phyloP scores from a whole-genome alignment of 2,888 invertebrate species.

The Scaptodrosophila latifasciaeformis region DNA sequence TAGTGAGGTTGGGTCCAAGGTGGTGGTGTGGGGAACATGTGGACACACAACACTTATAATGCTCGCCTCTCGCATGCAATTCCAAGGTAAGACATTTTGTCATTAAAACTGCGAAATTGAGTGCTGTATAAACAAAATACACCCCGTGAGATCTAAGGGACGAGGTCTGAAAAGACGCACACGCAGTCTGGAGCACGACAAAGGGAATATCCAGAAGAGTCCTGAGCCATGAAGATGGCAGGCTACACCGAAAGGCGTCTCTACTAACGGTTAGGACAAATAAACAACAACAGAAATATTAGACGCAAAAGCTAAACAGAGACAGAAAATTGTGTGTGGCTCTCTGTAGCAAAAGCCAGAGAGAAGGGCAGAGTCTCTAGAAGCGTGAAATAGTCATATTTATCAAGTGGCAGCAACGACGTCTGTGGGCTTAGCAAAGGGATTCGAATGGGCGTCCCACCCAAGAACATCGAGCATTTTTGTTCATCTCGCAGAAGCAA shows the following conservation, averaged over 20 bases:
- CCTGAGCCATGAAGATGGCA: constrained; percentile 2
- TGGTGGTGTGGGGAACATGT: background rate
- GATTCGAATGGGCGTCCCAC: constrained; percentile 31
- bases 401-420: constrained; percentile 51
- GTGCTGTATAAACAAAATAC: constrained; percentile 63
- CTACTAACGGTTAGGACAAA: constrained; percentile 57
- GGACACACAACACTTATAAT: constrained; percentile 41
- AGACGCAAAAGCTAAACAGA: no score
- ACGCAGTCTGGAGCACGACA: background rate
- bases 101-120: constrained; percentile 69
- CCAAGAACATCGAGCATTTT: constrained; percentile 18
- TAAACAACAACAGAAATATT: constrained; percentile 40
- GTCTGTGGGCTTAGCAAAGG: constrained; percentile 28
- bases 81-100: constrained; percentile 65
- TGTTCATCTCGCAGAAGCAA: constrained; percentile 3
- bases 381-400: constrained; percentile 59
- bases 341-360: background rate
- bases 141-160: background rate
- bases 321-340: background rate
- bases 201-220: constrained; percentile 6
- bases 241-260: constrained; percentile 42
- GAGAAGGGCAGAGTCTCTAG: background rate
- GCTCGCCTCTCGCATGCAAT: constrained; percentile 42
- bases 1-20: background rate
- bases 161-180: background rate